phyloP scores from a whole-genome alignment of 2,888 invertebrate genomes.

The Isotomurus palustris region DNA sequence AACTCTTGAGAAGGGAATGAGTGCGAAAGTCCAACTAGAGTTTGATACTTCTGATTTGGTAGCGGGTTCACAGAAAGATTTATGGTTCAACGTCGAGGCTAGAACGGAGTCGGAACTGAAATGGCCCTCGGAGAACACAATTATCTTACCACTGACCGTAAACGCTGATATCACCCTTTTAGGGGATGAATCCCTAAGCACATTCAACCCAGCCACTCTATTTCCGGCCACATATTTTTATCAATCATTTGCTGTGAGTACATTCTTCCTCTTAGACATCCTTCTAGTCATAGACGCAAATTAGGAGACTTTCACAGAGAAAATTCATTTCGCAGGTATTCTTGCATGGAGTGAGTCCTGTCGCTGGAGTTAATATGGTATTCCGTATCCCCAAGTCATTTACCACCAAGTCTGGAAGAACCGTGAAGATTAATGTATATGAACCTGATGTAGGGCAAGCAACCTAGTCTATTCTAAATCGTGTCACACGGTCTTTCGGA shows the following conservation, averaged over 20 bases:
- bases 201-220: conserved; percentile 8
- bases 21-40: conserved; percentile 15
- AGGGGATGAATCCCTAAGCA: background rate
- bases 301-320: too few relatives aligned
- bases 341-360: conserved; percentile 19
- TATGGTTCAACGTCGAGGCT: conserved; percentile 23
- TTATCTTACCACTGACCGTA: background rate
- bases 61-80: conserved; percentile 11
- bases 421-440: too few relatives aligned
- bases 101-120: conserved; percentile 22
- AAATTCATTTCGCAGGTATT: conserved; percentile 10
- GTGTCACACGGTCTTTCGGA: too few relatives aligned
- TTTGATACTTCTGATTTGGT: conserved; percentile 27
- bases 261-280: background rate
- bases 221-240: background rate
- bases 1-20: conserved; percentile 12
- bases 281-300: too few relatives aligned
- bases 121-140: background rate
- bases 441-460: too few relatives aligned
- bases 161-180: conserved; percentile 13
- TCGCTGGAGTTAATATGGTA: conserved; percentile 13
- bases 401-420: too few relatives aligned
- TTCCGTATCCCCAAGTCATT: too few relatives aligned
- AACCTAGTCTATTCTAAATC: too few relatives aligned
- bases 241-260: conserved; percentile 11